Evolutionary conservation across 64 coral and sea anemone genomes (phyloP), one percentile per base, ranked within the genome.

Genomic region (Stylophora pistillata): DNA sequence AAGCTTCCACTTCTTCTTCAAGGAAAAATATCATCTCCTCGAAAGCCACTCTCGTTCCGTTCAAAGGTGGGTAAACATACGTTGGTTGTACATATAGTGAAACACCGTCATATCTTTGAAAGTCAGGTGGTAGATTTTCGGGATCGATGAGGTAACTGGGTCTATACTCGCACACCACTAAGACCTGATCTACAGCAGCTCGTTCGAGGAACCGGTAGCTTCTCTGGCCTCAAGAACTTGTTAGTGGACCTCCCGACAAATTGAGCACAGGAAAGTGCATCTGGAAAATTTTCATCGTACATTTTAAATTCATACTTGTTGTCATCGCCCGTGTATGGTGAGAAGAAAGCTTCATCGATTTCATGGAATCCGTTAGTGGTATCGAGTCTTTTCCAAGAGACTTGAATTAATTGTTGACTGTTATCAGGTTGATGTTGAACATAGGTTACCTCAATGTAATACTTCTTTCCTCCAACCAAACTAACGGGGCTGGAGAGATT

Each of bases 311-410:
- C 32, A 30, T 15, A 55, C 25, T 30, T 79, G 16, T 60, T 25
- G 25, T 16, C 32, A 29, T 79, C 77, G 18, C 58, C 30, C 32
- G 25, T 79, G n/a, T 29, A 79, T 4, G 16, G 16, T 26, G 77
- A 79, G 29, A 79, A 59, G 10, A 28, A 58, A 4, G 15, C 13
- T 17, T 25, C 77, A 29, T 57, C 55, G 14, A 79, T 79, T 10
- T 30, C 16, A 7, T 61, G 13, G 32, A 59, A 79, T 47, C 37
- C 37, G n/a, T 79, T 17, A 7, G 56, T 4, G 0, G 32, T 28
- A 30, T 79, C 27, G 9, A 26, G 56, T 17, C 28, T 54, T 79
- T 79, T 79, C 77, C 77, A 79, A 59, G 77, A 25, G 60, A 79
- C 54, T 15, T 60, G 77, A 58, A 79, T 25, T 20, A 79, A 79